Evolutionary conservation across 1,140 invertebrate genomes (phyloP).

Genomic region (Lepidurus couesii): DNA sequence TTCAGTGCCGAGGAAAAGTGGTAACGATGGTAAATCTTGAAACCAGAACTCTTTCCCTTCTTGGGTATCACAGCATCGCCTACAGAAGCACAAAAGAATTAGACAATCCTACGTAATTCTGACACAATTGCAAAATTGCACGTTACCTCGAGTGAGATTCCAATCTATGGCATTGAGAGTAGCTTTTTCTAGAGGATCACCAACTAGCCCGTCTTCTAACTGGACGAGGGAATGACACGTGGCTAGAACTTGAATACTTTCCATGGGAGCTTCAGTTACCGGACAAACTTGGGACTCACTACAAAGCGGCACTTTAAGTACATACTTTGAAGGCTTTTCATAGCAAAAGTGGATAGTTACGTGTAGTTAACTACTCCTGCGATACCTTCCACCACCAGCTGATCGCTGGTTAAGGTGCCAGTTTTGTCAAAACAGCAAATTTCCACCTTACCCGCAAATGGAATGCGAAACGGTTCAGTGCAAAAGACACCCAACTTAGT

Average conservation of each 20-base stretch:
- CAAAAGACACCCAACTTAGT: slow-evolving; percentile 90
- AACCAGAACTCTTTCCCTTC: slow-evolving; percentile 62
- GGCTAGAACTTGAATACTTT: slow-evolving; percentile 85
- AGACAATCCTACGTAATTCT: slow-evolving; percentile 44
- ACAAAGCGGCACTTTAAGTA: slow-evolving; percentile 34
- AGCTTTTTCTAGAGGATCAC: slow-evolving; percentile 97
- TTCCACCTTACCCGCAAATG: slow-evolving; percentile 98
- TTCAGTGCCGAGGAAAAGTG: slow-evolving; percentile 96
- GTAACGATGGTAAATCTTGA: slow-evolving; percentile 92
- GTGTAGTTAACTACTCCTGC: slow-evolving; percentile 60
- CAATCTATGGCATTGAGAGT: slow-evolving; percentile 91
- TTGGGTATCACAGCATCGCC: slow-evolving; percentile 32
- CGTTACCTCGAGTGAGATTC: slow-evolving; percentile 81
- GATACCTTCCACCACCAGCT: slow-evolving; percentile 95
- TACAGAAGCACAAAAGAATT: neutral
- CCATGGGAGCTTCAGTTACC: slow-evolving; percentile 64
- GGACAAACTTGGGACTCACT: slow-evolving; percentile 59
- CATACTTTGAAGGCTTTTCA: neutral
- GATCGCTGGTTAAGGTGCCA: slow-evolving; percentile 96
- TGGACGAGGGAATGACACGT: slow-evolving; percentile 94
- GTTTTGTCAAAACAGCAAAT: slow-evolving; percentile 99
- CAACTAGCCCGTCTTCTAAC: slow-evolving; percentile 90
- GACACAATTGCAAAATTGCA: slow-evolving; percentile 42
- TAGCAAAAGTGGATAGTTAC: neutral
- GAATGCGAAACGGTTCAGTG: slow-evolving; percentile 99